Percentiles rank a stretch among this genome's conserved stretches.
Conservation (phyloP, 2,888 invertebrate species). For the Saturnia pavonia region DNA sequence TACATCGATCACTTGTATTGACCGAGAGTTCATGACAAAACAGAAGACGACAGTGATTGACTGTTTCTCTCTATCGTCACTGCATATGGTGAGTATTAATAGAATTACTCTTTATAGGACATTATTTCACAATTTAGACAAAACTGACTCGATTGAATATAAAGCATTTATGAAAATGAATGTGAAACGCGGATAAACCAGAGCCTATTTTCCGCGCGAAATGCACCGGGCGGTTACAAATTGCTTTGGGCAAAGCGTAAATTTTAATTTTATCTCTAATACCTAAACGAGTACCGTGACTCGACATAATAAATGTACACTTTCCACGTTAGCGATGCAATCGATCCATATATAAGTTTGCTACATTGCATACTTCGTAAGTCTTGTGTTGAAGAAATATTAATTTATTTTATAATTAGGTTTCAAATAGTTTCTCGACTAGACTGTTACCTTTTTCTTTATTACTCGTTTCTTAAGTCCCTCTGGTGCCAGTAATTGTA, state of each 20-base stretch:
- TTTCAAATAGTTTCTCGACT: neutral
- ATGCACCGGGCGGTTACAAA: constrained; percentile 79
- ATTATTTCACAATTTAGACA: constrained; percentile 36
- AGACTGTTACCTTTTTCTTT: constrained; percentile 9
- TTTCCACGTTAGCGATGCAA: constrained; percentile 72
- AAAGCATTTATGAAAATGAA: constrained; percentile 80
- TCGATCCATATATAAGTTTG: constrained; percentile 45
- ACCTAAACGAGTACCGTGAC: constrained; percentile 81
- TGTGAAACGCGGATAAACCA: constrained; percentile 78
- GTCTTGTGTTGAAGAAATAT: neutral
- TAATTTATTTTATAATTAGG: neutral
- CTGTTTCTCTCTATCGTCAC: neutral
- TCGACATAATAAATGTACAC: constrained; percentile 80
- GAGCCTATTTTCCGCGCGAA: constrained; percentile 80
- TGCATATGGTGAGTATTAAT: neutral
- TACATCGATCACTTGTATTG: too few species aligned
- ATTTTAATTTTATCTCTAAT: constrained; percentile 82
- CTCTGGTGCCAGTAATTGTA: constrained; percentile 30
- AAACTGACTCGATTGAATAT: constrained; percentile 50
- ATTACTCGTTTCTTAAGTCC: constrained; percentile 7
- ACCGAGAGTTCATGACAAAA: too few species aligned
- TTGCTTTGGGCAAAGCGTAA: constrained; percentile 82
- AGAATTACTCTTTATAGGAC: neutral
- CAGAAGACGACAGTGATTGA: neutral
- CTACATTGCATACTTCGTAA: constrained; percentile 20